Percentiles rank a stretch among this genome's conserved stretches.
Evolutionary conservation across 2,888 invertebrate genomes (phyloP).

Genomic region (Tiphia femorata): DNA sequence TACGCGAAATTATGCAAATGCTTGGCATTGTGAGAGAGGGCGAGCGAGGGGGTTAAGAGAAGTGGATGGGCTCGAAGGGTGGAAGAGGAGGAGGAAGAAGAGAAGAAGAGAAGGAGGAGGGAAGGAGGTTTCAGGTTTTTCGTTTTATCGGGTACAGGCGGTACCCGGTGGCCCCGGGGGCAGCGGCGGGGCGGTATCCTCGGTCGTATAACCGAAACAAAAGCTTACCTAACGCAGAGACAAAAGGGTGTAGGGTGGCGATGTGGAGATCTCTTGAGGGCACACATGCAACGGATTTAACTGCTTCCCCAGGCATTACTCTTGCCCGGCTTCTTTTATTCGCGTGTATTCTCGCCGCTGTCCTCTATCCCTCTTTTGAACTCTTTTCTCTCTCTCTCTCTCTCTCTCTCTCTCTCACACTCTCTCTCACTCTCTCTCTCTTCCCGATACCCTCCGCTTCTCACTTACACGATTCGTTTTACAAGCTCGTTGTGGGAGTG

Average conservation of each 20-base stretch:
- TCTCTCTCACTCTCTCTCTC: slow-evolving; percentile 19
- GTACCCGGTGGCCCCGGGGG: too few species aligned
- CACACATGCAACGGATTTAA: slow-evolving; percentile 68
- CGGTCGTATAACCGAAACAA: slow-evolving; percentile 68
- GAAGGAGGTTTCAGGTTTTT: slow-evolving; percentile 56
- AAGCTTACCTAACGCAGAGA: slow-evolving; percentile 66
- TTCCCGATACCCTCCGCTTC: slow-evolving; percentile 20
- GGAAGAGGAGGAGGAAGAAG: too few species aligned
- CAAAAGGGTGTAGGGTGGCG: slow-evolving; percentile 51
- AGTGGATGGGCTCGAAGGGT: too few species aligned
- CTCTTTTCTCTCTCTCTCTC: slow-evolving; percentile 20
- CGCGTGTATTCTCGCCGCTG: slow-evolving; percentile 38
- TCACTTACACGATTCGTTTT: background rate
- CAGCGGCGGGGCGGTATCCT: slow-evolving; percentile 54
- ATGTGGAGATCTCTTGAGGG: slow-evolving; percentile 53
- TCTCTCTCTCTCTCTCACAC: slow-evolving; percentile 15
- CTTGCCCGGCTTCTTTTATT: slow-evolving; percentile 65
- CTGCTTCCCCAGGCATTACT: slow-evolving; percentile 66
- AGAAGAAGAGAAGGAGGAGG: slow-evolving; percentile 38
- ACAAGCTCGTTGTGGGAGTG: too few species aligned
- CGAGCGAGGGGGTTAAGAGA: too few species aligned
- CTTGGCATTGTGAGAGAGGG: slow-evolving; percentile 58
- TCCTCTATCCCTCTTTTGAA: slow-evolving; percentile 14
- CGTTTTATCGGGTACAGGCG: slow-evolving; percentile 69
- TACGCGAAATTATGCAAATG: slow-evolving; percentile 69